phyloP scores from a whole-genome alignment of 2,797 vertebrate genomes.

The Moxostoma hubbsi region DNA sequence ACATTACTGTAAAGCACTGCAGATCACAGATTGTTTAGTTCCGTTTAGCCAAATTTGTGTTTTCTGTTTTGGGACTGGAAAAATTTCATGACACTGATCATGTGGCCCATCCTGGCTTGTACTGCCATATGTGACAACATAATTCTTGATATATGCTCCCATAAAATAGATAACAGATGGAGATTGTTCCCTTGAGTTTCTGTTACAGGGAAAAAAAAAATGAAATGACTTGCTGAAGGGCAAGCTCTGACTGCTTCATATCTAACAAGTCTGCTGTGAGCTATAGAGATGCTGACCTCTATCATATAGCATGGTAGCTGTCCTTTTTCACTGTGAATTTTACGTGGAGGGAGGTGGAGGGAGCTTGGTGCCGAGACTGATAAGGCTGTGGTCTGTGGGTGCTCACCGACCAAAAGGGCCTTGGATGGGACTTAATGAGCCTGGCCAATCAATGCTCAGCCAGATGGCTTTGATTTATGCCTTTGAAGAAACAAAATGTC shows the following conservation, averaged over 20 bases:
- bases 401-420: slow-evolving; percentile 42
- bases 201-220: slow-evolving; percentile 19
- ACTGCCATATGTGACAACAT: slow-evolving; percentile 20
- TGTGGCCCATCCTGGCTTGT: slow-evolving; percentile 18
- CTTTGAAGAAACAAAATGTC: slow-evolving; percentile 79
- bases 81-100: slow-evolving; percentile 1
- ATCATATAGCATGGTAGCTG: slow-evolving; percentile 17
- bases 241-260: slow-evolving; percentile 35
- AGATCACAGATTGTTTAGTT: slow-evolving; percentile 3
- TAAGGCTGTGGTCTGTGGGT: slow-evolving; percentile 37
- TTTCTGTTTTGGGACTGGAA: background rate
- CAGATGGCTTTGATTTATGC: slow-evolving; percentile 82
- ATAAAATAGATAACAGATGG: slow-evolving; percentile 48
- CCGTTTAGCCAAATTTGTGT: background rate
- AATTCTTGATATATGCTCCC: slow-evolving; percentile 18
- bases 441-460: slow-evolving; percentile 79
- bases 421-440: slow-evolving; percentile 73
- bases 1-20: slow-evolving; percentile 13
- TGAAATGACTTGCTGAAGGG: slow-evolving; percentile 33
- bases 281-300: slow-evolving; percentile 45
- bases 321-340: slow-evolving; percentile 42
- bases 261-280: slow-evolving; percentile 46
- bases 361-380: slow-evolving; percentile 42
- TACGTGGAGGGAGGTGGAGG: slow-evolving; percentile 40
- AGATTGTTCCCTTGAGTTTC: slow-evolving; percentile 31